These are phyloP conservation scores for Lasioglossum villosulum DNA, from an alignment of 2,888 invertebrate genomes.

Conservation along the genomic window DNA sequence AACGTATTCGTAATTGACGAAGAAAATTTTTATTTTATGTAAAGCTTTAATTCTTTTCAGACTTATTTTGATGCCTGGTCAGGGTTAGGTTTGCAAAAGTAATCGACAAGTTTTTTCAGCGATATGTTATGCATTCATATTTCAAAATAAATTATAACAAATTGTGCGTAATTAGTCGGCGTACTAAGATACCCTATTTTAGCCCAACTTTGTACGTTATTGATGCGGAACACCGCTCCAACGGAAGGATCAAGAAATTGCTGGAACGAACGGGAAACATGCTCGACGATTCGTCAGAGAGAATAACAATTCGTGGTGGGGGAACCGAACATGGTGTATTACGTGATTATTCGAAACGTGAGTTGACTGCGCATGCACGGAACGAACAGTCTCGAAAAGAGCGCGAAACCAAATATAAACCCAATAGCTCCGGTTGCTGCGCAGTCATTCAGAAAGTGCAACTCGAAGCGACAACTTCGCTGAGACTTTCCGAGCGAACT, in stretches of 20 bases:
- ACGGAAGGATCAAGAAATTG: neutral
- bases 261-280: conserved; percentile 36
- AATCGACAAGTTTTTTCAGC: too few relatives aligned
- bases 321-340: neutral
- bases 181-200: too few relatives aligned
- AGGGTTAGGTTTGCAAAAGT: too few relatives aligned
- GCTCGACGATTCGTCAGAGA: neutral
- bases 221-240: neutral
- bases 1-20: too few relatives aligned
- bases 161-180: too few relatives aligned
- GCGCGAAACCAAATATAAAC: conserved; percentile 63
- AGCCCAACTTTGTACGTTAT: too few relatives aligned
- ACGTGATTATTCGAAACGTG: neutral
- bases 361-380: conserved; percentile 29
- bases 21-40: too few relatives aligned
- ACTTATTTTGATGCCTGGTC: too few relatives aligned
- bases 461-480: neutral
- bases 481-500: neutral
- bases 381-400: conserved; percentile 67
- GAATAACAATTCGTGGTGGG: neutral
- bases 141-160: too few relatives aligned
- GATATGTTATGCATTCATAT: too few relatives aligned
- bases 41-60: too few relatives aligned
- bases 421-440: conserved; percentile 17
- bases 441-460: conserved; percentile 58